Percentiles rank a stretch among this genome's conserved stretches.
phyloP scores from a whole-genome alignment of 92 coral and sea anemone species.

The Palythoa heliodiscus region DNA sequence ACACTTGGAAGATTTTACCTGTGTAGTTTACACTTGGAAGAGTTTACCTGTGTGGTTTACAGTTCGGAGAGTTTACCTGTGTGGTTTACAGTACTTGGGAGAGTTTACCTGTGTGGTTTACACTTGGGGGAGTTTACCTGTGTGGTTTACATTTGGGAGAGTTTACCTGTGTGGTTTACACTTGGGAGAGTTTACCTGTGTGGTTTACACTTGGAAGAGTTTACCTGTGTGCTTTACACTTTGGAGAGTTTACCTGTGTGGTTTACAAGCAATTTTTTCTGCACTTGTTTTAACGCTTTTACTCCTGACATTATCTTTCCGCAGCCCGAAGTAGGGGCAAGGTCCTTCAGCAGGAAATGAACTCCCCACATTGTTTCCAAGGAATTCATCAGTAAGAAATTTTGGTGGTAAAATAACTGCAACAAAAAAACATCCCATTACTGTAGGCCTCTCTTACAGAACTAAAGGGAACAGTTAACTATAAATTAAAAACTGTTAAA shows the following conservation, averaged over 20 bases:
- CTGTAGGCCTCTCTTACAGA: too few relatives aligned
- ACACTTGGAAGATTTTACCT: too few relatives aligned
- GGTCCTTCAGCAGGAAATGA: constrained; percentile 44
- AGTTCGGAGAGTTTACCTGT: constrained; percentile 17
- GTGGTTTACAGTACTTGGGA: constrained; percentile 5
- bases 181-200: constrained; percentile 25
- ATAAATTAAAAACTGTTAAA: too few relatives aligned
- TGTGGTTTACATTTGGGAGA: too few relatives aligned
- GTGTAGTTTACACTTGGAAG: too few relatives aligned
- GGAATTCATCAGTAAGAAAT: constrained; percentile 6
- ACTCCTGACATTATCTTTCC: constrained; percentile 5
- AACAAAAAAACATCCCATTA: background rate
- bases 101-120: constrained; percentile 35
- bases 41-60: constrained; percentile 40
- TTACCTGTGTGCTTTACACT: constrained; percentile 26
- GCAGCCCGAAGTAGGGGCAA: constrained; percentile 55
- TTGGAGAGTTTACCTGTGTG: constrained; percentile 25
- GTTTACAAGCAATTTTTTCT: constrained; percentile 17
- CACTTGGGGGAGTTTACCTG: too few relatives aligned
- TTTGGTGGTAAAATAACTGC: background rate
- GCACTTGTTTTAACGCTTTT: background rate
- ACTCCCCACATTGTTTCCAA: constrained; percentile 1
- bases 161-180: constrained; percentile 41
- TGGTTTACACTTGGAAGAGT: constrained; percentile 6
- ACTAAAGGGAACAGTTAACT: too few relatives aligned